Evolutionary conservation across 2,113 vertebrate genomes (phyloP), one percentile per base, ranked within the genome.

Genomic region (Pogona vitticeps): DNA sequence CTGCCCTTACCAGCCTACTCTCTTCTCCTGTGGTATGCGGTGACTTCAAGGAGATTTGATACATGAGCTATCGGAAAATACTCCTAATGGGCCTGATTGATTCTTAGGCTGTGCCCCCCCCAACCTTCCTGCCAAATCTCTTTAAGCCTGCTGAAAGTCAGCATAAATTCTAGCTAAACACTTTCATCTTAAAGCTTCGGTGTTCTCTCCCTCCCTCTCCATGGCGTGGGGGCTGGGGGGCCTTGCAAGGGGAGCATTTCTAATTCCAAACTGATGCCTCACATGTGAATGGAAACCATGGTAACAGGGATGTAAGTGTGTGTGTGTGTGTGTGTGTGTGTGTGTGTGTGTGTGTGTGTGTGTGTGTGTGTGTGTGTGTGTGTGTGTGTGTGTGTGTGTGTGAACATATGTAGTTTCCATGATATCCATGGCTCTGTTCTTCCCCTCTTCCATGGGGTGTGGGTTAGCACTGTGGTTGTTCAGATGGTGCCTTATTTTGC

Each of bases 261-360:
- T 46, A 80, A 58, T 63, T n/a, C 68, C 58, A 81, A 73, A 81
- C 20, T n/a, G 78, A 63, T 84, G 71, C 38, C 56, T 65, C 73
- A 28, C 31, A 84, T 91, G 90, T 31, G 85, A 90, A 82, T 68
- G 86, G 93, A 91, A 95, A 93, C 95, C 92, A 95, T 94, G 89
- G 95, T 78, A 95, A 95, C 94, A 67, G 91, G 87, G 91, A 90
- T 88, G 80, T 23, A 82, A 58, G 71, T n/a, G n/a, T n/a, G n/a
- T n/a, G n/a, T n/a, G n/a, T n/a, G n/a, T n/a, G n/a, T n/a, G n/a
- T n/a, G n/a, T n/a, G n/a, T n/a, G n/a, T n/a, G n/a, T n/a, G n/a
- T n/a, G n/a, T n/a, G n/a, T n/a, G n/a, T n/a, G n/a, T n/a, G n/a
- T n/a, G n/a, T n/a, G n/a, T n/a, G n/a, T n/a, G n/a, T n/a, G n/a